Evolutionary conservation across 2,797 vertebrate genomes (phyloP).

Genomic region (Arrhamphus sclerolepis): DNA sequence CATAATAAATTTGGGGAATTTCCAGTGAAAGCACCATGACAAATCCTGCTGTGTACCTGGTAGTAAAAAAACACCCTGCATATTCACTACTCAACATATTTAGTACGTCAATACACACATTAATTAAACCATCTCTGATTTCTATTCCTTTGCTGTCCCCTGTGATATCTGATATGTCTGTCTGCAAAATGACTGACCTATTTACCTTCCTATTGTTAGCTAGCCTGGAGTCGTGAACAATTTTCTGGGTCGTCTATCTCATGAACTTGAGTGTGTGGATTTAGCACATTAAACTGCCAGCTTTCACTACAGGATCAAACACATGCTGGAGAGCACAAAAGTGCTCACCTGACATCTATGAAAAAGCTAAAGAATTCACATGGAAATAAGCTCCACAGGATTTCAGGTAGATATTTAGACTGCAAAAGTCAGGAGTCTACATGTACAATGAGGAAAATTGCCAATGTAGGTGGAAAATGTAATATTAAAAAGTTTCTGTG

Average conservation of each 20-base stretch:
- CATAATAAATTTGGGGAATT: slow-evolving; percentile 9
- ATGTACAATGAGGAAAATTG: background rate
- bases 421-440: slow-evolving; percentile 8
- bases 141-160: slow-evolving; percentile 43
- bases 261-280: slow-evolving; percentile 45
- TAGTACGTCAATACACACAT: slow-evolving; percentile 21
- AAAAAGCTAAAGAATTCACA: slow-evolving; percentile 24
- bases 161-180: slow-evolving; percentile 61
- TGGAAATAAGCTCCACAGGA: slow-evolving; percentile 17
- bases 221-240: slow-evolving; percentile 30
- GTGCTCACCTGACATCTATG: slow-evolving; percentile 8
- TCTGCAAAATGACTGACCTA: slow-evolving; percentile 54
- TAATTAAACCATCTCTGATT: slow-evolving; percentile 63
- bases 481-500: background rate
- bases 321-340: slow-evolving; percentile 13
- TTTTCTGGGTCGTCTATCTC: slow-evolving; percentile 59
- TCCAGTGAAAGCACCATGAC: slow-evolving; percentile 6
- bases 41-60: slow-evolving; percentile 7
- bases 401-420: slow-evolving; percentile 32
- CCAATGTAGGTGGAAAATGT: slow-evolving; percentile 4
- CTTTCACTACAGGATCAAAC: slow-evolving; percentile 8
- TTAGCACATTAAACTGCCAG: slow-evolving; percentile 45
- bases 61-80: background rate
- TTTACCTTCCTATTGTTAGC: slow-evolving; percentile 60
- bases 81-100: slow-evolving; percentile 22